Conservation (phyloP, 2,113 vertebrate species). For the Phocoena phocoena region DNA sequence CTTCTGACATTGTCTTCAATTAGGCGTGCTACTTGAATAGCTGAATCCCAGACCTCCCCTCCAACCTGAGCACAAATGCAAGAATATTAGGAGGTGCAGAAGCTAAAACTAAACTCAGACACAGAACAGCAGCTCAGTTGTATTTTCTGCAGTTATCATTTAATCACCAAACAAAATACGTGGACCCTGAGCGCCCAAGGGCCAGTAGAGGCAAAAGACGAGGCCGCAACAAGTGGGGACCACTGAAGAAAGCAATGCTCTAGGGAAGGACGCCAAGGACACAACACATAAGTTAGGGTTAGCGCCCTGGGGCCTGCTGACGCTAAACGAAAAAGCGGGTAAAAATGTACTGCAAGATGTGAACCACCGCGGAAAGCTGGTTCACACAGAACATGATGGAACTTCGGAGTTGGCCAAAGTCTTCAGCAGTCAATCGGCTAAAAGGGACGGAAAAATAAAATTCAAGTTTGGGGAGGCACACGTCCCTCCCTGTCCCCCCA, state of each 20-base stretch:
- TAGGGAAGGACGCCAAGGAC: too few relatives aligned
- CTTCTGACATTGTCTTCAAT: too few relatives aligned
- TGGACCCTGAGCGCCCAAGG: too few relatives aligned
- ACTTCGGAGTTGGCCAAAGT: background rate
- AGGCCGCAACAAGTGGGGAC: too few relatives aligned
- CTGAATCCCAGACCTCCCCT: background rate
- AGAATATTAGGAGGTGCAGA: background rate
- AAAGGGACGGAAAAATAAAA: background rate
- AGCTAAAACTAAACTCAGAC: background rate
- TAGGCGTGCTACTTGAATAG: too few relatives aligned
- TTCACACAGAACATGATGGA: background rate
- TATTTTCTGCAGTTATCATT: too few relatives aligned
- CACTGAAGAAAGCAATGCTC: too few relatives aligned
- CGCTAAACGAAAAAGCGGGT: rapidly evolving
- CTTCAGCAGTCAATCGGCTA: background rate
- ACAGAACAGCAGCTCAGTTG: background rate
- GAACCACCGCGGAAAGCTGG: background rate
- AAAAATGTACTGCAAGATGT: background rate
- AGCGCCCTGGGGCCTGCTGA: too few relatives aligned
- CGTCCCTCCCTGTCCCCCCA: background rate
- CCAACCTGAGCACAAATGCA: background rate
- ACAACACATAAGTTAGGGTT: too few relatives aligned
- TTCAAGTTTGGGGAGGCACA: background rate
- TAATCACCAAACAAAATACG: too few relatives aligned
- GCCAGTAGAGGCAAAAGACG: too few relatives aligned